Evolutionary conservation across 1,140 invertebrate genomes (phyloP), one percentile per base, ranked within the genome.

Genomic region (Formica selysi): DNA sequence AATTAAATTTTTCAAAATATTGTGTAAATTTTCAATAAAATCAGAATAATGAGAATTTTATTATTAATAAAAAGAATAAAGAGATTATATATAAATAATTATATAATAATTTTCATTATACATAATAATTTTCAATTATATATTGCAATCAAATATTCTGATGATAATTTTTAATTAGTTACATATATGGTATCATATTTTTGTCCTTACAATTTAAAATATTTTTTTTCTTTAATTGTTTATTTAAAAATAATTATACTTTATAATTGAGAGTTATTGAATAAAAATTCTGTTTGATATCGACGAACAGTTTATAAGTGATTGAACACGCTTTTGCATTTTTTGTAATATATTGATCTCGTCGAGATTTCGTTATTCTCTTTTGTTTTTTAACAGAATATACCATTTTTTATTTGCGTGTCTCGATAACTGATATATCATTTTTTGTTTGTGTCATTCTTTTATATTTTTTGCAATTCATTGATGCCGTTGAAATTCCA

Each of bases 1-100:
- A 74, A 83, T 83, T 73, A 44, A 61, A 73, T 81, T 44, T 61
- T 16, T 13, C 38, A 44, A 44, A 44, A 38, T 36, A 32, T n/a
- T n/a, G 11, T 26, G 41, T 13, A 19, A 59, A 59, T 38, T 62
- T 51, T 51, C 2, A 1, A 2, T 32, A 8, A 51, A 41, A 68
- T 54, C 38, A 3, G 3, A 71, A 59, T 29, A 11, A 3, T 44
- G 19, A 70, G 19, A 41, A 80, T 67, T 51, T 51, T 8, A 59
- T 51, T 51, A 51, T 51, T 51, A 51, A 51, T 16, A 48, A 48
- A 48, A 51, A 51, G 6, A 51, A 0, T 51, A 6, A 51, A 51
- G 1, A 19, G 48, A 32, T 32, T 32, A 0, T 51, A 51, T 6
- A 4, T 51, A 51, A 51, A 51, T 51, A 6, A 51, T 51, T 19